phyloP scores from a whole-genome alignment of 2,113 vertebrate species.

The Austrofundulus limnaeus region DNA sequence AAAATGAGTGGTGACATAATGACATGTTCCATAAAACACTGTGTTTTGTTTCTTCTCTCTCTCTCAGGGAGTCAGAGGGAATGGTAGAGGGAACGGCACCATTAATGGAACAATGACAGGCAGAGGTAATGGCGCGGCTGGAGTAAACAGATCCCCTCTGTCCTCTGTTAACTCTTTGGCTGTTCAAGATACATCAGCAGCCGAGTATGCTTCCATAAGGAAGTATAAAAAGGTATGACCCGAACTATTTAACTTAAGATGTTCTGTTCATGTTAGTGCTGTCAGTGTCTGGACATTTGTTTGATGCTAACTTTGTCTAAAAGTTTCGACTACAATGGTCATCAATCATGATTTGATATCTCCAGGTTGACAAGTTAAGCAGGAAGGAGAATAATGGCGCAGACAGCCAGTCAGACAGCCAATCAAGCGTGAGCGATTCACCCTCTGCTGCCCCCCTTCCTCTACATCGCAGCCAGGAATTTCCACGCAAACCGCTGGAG shows the following conservation, averaged over 20 bases:
- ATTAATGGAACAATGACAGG: constrained; percentile 45
- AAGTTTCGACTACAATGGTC: constrained; percentile 9
- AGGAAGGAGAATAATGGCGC: constrained; percentile 71
- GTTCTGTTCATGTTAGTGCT: not conserved
- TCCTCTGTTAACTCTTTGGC: constrained; percentile 62
- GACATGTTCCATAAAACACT: not conserved
- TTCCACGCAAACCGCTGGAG: constrained; percentile 72
- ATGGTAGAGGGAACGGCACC: constrained; percentile 55
- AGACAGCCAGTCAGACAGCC: constrained; percentile 75
- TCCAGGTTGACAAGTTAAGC: constrained; percentile 71
- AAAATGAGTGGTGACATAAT: constrained; percentile 1
- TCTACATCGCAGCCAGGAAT: constrained; percentile 72
- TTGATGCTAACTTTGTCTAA: not conserved
- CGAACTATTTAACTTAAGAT: too few relatives aligned
- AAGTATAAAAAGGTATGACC: constrained; percentile 75
- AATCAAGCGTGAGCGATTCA: constrained; percentile 73
- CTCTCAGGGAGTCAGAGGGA: constrained; percentile 60
- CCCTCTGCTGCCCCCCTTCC: constrained; percentile 65
- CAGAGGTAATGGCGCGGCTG: constrained; percentile 48
- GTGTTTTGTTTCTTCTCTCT: constrained; percentile 8
- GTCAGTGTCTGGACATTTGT: not conserved
- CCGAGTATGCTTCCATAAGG: constrained; percentile 76
- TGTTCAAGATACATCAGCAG: constrained; percentile 58
- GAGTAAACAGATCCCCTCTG: constrained; percentile 53
- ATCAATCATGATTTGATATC: constrained; percentile 32